A percentile compares a stretch with the other conserved stretches of the same genome.
Conservation (phyloP, 1,140 invertebrate species). For the Probaryconus sp. region DNA sequence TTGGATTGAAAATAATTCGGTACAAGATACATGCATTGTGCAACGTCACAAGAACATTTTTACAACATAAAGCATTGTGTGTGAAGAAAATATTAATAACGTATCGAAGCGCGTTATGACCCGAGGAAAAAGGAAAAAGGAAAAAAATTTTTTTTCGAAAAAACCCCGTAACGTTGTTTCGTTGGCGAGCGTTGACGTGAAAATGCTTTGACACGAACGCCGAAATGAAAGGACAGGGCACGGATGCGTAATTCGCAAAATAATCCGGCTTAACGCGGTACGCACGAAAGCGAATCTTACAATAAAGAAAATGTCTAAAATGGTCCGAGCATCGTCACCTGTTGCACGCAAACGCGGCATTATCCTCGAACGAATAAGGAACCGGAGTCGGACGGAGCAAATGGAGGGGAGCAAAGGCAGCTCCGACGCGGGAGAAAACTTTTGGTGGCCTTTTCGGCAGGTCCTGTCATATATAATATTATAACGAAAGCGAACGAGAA, state of each 20-base stretch:
- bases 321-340: conserved; percentile 50
- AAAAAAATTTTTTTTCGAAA: no score
- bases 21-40: no score
- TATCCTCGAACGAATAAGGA: conserved; percentile 5
- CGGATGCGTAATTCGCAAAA: conserved; percentile 34
- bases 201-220: conserved; percentile 1
- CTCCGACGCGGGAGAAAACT: conserved; percentile 30
- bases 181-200: background rate
- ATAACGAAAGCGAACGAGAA: conserved; percentile 54
- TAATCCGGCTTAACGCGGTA: conserved; percentile 30
- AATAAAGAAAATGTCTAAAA: conserved; percentile 48
- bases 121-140: no score
- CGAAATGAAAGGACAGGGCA: conserved; percentile 20
- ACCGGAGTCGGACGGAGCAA: conserved; percentile 5
- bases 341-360: conserved; percentile 35
- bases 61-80: no score
- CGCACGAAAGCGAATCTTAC: conserved; percentile 20
- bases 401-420: conserved; percentile 8
- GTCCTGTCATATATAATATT: conserved; percentile 56
- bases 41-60: no score
- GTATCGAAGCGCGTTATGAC: no score
- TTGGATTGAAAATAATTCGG: no score
- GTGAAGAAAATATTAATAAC: no score
- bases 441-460: conserved; percentile 47
- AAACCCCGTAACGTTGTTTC: no score